Conservation (phyloP, 2,888 invertebrate genomes). For the Meiosimyza decipiens region DNA sequence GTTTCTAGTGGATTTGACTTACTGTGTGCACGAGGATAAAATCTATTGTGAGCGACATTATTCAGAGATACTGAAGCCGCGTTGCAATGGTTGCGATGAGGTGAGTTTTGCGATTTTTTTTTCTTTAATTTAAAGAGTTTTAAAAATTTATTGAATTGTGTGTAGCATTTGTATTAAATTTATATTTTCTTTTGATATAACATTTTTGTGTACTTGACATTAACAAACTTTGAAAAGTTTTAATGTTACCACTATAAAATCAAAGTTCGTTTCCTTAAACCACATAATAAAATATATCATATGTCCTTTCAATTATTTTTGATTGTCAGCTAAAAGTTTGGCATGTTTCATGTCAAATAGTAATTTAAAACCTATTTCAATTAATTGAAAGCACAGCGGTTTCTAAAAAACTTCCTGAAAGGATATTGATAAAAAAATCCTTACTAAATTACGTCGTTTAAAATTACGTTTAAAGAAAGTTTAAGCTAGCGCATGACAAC, state of each 20-base stretch:
- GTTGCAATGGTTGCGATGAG: constrained; percentile 98
- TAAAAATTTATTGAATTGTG: neutral
- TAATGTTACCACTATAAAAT: neutral
- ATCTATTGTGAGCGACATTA: constrained; percentile 96
- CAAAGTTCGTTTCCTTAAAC: no score
- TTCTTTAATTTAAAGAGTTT: neutral
- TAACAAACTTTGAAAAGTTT: neutral
- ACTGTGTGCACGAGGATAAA: constrained; percentile 90
- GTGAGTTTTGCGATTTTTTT: constrained; percentile 72
- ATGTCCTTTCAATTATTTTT: constrained; percentile 9
- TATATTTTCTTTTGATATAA: neutral
- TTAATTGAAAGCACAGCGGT: neutral
- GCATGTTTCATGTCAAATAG: constrained; percentile 25
- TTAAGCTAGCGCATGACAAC: neutral
- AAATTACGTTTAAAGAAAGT: neutral
- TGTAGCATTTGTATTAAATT: neutral
- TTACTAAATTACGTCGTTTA: neutral
- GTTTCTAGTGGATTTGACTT: constrained; percentile 94
- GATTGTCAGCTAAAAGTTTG: neutral
- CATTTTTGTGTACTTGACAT: neutral
- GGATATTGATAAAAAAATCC: no score
- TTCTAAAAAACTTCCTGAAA: no score
- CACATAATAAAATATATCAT: neutral
- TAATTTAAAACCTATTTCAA: constrained; percentile 24
- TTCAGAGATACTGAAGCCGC: constrained; percentile 93